phyloP scores from a whole-genome alignment of 1,140 invertebrate species.

The Araneus ventricosus region DNA sequence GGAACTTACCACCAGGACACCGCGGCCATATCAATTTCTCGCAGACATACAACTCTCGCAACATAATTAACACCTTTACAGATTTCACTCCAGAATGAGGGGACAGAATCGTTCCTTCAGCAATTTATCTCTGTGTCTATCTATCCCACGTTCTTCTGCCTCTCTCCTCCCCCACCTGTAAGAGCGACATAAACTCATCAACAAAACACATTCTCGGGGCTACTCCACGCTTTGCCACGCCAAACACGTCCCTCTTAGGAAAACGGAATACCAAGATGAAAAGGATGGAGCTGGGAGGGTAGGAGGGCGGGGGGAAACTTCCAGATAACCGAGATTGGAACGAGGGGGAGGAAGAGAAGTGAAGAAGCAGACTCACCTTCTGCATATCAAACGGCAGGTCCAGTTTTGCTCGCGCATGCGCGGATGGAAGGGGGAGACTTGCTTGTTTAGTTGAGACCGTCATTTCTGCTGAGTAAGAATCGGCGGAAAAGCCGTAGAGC shows the following conservation, averaged over 20 bases:
- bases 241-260: slow-evolving; percentile 50
- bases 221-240: not conserved
- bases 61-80: not conserved
- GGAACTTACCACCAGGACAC: too few species aligned
- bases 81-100: not conserved
- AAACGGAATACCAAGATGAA: slow-evolving; percentile 59
- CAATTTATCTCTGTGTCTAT: not conserved
- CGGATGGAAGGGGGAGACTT: not conserved
- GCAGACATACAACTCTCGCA: too few species aligned
- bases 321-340: slow-evolving; percentile 71
- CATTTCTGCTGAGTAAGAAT: slow-evolving; percentile 53
- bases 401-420: slow-evolving; percentile 30
- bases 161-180: slow-evolving; percentile 58
- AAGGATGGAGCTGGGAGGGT: not conserved
- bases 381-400: slow-evolving; percentile 53
- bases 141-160: not conserved
- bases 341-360: not conserved
- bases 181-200: slow-evolving; percentile 43
- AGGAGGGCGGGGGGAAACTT: not conserved
- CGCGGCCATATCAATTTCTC: too few species aligned
- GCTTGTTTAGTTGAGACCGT: slow-evolving; percentile 42
- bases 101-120: not conserved
- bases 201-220: slow-evolving; percentile 35
- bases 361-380: slow-evolving; percentile 54
- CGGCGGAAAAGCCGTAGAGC: not conserved